phyloP scores from a whole-genome alignment of 1,140 invertebrate species.

The Eciton burchellii region DNA sequence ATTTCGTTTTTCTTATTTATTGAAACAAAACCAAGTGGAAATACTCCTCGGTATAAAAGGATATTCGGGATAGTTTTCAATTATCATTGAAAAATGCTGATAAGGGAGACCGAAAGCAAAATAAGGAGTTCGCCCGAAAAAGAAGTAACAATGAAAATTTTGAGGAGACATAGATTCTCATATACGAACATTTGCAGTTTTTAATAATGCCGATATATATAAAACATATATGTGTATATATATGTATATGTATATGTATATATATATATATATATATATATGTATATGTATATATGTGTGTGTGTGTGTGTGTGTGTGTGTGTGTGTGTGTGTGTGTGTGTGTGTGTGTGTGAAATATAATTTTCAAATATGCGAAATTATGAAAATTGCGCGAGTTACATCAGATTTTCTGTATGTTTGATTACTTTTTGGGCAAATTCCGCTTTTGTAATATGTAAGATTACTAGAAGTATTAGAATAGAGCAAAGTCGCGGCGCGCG shows the following conservation, averaged over 20 bases:
- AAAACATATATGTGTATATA: too few relatives aligned
- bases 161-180: background rate
- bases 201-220: background rate
- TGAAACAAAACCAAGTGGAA: background rate
- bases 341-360: background rate
- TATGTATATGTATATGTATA: too few relatives aligned
- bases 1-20: constrained; percentile 15
- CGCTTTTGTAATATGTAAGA: constrained; percentile 24
- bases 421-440: constrained; percentile 39
- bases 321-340: too few relatives aligned
- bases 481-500: background rate
- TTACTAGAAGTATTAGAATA: constrained; percentile 34
- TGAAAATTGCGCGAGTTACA: background rate
- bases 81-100: background rate
- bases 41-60: constrained; percentile 3
- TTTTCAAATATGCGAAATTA: too few relatives aligned
- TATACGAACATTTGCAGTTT: background rate
- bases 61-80: constrained; percentile 1
- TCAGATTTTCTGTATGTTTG: background rate
- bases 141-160: constrained; percentile 1
- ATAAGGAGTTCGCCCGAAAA: constrained; percentile 20
- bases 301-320: too few relatives aligned
- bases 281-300: too few relatives aligned
- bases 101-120: background rate
- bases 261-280: too few relatives aligned